Conservation (phyloP, 2,888 invertebrate species). For the Drosophila longiperda region DNA sequence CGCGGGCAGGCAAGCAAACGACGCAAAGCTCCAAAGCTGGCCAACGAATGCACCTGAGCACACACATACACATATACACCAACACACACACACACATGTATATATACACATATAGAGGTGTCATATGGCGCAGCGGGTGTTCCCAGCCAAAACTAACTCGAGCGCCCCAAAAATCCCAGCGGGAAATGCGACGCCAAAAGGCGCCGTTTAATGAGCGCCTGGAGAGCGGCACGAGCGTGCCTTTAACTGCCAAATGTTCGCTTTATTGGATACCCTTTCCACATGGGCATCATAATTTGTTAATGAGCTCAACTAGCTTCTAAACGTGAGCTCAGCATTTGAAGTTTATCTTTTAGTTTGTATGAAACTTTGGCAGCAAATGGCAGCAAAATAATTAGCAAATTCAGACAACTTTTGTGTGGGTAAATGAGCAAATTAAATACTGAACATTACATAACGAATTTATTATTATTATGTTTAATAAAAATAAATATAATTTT, state of each 20-base stretch:
- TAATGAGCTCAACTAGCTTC: neutral
- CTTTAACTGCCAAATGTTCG: slow-evolving; percentile 12
- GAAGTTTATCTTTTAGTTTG: neutral
- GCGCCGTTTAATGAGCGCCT: slow-evolving; percentile 74
- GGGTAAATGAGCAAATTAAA: neutral
- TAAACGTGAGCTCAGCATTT: neutral
- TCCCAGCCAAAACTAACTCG: slow-evolving; percentile 58
- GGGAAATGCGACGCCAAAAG: slow-evolving; percentile 71
- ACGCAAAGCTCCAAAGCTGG: slow-evolving; percentile 41
- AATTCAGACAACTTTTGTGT: neutral
- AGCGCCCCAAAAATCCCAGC: slow-evolving; percentile 69
- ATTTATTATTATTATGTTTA: neutral
- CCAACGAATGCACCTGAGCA: slow-evolving; percentile 71
- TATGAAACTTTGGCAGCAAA: neutral
- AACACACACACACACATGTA: neutral
- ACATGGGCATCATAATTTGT: neutral
- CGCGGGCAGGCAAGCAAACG: slow-evolving; percentile 50
- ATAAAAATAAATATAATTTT: neutral
- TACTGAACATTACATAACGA: neutral
- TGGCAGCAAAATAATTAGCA: neutral
- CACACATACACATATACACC: slow-evolving; percentile 26
- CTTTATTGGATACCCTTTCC: slow-evolving; percentile 5
- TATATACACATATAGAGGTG: slow-evolving; percentile 51
- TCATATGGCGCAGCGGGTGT: slow-evolving; percentile 79
- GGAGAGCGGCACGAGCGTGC: slow-evolving; percentile 56